Evolutionary conservation across 2,113 vertebrate species (phyloP), one percentile per base, ranked within the genome.

Genomic region (Tauraco erythrolophus): DNA sequence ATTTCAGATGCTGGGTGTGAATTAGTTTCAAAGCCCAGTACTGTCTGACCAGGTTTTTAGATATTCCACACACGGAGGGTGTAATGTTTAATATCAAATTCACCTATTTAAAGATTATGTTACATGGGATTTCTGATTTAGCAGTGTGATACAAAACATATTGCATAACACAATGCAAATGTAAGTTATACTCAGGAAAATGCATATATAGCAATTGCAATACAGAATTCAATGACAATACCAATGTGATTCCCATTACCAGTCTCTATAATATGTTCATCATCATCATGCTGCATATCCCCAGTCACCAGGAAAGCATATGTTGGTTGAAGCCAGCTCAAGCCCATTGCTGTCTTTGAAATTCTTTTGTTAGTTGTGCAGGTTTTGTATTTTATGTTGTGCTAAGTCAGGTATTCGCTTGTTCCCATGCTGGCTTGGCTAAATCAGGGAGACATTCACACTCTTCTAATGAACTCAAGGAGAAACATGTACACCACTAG

Each of bases 261-360:
- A 1, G 8, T 18, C 35, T 76, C 51, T 46, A 6, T n/a, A 35
- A 85, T 7, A 41, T 3, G 2, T 25, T 66, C 33, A 71, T 13
- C 51, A 43, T 12, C 19, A 33, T 4, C 14, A 46, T 0, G 5
- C 19, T 53, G 11, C 41, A 24, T n/a, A 28, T 24, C 11, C 11
- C 17, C 39, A 51, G 10, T 12, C 4, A 3, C 24, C 39, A 88
- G 35, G 27, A 74, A 72, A 27, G 17, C 18, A 11, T 11, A 17
- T 1, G 2, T 2, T 0, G 1, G 4, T 18, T 53, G 23, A 37
- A 86, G 11, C 3, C 35, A 46, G 19, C 14, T 74, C 54, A 60
- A n/a, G 7, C 2, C 13, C 30, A 15, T 23, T 46, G 33, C 6
- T 82, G 1, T n/a, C 50, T 43, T 60, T 1, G 4, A 37, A 79